Conservation (phyloP, 2,797 vertebrate genomes). For the Sparidentex hasta region DNA sequence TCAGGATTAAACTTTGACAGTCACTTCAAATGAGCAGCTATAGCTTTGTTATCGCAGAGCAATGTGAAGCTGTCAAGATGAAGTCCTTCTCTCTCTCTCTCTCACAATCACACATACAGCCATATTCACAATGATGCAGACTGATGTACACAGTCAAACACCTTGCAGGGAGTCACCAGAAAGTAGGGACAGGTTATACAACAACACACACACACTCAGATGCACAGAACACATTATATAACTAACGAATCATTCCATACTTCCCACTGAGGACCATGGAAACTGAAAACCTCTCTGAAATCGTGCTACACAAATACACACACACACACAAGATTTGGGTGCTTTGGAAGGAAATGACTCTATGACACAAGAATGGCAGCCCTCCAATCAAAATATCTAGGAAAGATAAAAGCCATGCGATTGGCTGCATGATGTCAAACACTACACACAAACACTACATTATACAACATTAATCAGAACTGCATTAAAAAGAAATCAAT, state of each 20-base stretch:
- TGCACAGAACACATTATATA: conserved; percentile 55
- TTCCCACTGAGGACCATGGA: conserved; percentile 17
- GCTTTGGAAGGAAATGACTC: conserved; percentile 13
- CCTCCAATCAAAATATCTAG: conserved; percentile 13
- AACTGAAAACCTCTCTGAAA: conserved; percentile 23
- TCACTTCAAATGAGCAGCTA: neutral
- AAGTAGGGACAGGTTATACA: conserved; percentile 49
- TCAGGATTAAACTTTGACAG: neutral
- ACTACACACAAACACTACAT: conserved; percentile 14
- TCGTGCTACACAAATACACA: conserved; percentile 8
- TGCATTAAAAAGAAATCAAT: neutral
- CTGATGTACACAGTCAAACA: conserved; percentile 5
- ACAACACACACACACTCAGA: conserved; percentile 40
- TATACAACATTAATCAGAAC: neutral
- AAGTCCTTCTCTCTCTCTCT: neutral
- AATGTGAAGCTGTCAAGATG: neutral
- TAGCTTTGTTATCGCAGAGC: neutral
- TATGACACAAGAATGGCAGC: neutral
- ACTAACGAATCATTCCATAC: conserved; percentile 48
- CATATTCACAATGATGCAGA: neutral
- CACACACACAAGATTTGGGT: neutral
- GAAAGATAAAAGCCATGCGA: neutral
- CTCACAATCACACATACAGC: neutral
- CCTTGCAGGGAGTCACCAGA: conserved; percentile 18
- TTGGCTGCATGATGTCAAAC: neutral